Evolutionary conservation across 2,888 invertebrate genomes (phyloP), one percentile per base, ranked within the genome.

Genomic region (Hirtodrosophila cameraria): DNA sequence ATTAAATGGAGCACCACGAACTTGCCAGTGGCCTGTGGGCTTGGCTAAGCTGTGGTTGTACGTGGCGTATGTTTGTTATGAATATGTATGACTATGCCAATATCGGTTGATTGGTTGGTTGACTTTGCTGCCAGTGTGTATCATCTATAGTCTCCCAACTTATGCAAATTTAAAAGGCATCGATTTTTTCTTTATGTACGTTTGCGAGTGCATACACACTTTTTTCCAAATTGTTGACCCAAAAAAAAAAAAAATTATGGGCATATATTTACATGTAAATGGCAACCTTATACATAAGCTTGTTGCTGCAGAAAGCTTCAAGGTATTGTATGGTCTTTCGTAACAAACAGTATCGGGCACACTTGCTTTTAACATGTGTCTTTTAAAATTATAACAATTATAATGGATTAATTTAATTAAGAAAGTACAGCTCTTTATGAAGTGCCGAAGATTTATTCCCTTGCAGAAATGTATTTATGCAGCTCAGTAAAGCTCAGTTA

Each of bases 131-230:
- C 5, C 15, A 13, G 38, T 18, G 31, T 33, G 45, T 50, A 49
- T 50, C 59, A 63, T 74, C 60, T 64, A 63, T 41, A 36, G 39
- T 46, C 43, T 46, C 46, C 57, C 41, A 73, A 64, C 74, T 69
- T 73, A 74, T 74, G 74, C 66, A 75, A 64, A 75, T 78, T 78
- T 79, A 57, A 72, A 66, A 58, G 53, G 59, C 59, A 72, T 76
- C 60, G 79, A 76, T 77, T 77, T 71, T 70, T 61, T 41, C 25
- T 5, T 3, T 18, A 18, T 18, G 18, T 57, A 11, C 23, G 38
- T n/a, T n/a, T 54, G 52, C 25, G 57, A 45, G 58, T 39, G 31
- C 59, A 46, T 36, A 33, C 13, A 33, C 27, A 43, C 39, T 48
- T 28, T 23, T 42, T 11, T 8, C 13, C 25, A 23, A 60, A 50